Percentiles rank a stretch among this genome's conserved stretches.
Conservation (phyloP, 2,113 vertebrate genomes). For the Forbesichthys agassizii region DNA sequence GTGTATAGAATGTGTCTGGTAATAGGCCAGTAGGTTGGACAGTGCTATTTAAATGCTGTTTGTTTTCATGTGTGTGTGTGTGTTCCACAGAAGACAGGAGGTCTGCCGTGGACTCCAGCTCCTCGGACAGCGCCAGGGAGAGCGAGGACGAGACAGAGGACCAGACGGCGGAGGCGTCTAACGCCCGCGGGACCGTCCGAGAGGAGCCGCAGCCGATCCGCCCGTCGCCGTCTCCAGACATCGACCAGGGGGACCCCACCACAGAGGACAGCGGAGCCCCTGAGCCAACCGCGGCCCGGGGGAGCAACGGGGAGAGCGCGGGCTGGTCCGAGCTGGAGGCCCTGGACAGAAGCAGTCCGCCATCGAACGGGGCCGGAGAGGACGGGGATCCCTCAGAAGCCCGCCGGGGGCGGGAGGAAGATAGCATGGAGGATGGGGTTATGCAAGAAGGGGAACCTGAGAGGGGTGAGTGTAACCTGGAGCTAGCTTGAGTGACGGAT, state of each 20-base stretch:
- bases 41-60: not conserved
- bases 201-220: not conserved
- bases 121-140: constrained; percentile 68
- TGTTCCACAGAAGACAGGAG: constrained; percentile 57
- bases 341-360: constrained; percentile 39
- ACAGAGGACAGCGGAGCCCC: constrained; percentile 20
- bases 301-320: constrained; percentile 34
- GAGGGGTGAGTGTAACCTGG: constrained; percentile 78
- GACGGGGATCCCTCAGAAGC: constrained; percentile 16
- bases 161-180: constrained; percentile 6
- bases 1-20: not conserved
- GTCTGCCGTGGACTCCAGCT: constrained; percentile 61
- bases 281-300: constrained; percentile 15
- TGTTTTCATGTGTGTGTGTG: not conserved
- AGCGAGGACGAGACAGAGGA: constrained; percentile 32
- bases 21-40: not conserved
- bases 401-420: constrained; percentile 8
- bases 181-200: not conserved
- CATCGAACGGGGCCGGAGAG: constrained; percentile 35
- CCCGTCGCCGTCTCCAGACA: constrained; percentile 1
- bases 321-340: constrained; percentile 43
- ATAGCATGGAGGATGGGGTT: constrained; percentile 23
- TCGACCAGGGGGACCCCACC: constrained; percentile 7
- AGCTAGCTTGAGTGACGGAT: constrained; percentile 14
- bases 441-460: constrained; percentile 49